Conservation (phyloP, 2,113 vertebrate genomes). For the Pollimyrus isidori region DNA sequence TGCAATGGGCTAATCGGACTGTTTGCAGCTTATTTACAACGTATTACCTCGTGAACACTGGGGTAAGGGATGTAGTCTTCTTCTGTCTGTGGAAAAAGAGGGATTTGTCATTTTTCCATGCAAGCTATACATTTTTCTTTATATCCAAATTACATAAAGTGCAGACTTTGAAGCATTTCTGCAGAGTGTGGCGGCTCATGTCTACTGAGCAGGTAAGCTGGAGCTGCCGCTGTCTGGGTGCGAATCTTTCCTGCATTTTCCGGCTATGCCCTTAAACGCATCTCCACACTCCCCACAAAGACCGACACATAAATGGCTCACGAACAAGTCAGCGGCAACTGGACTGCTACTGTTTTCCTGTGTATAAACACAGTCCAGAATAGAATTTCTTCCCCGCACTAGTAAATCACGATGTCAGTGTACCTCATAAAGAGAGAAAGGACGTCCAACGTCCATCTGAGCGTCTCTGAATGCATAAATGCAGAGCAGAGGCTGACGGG, state of each 20-base stretch:
- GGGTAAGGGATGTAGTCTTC: slow-evolving; percentile 98
- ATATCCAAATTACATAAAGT: background rate
- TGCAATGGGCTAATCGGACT: background rate
- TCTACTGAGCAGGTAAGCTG: background rate
- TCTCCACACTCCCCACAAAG: background rate
- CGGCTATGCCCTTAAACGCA: background rate
- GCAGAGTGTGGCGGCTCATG: background rate
- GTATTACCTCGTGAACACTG: slow-evolving; percentile 87
- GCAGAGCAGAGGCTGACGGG: background rate
- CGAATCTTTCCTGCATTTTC: background rate
- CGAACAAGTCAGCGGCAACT: background rate
- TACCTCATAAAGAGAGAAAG: background rate
- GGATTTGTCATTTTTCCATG: background rate
- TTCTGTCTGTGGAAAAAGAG: slow-evolving; percentile 63
- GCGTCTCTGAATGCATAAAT: background rate
- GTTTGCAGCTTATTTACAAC: background rate
- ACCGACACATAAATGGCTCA: background rate
- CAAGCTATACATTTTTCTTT: background rate
- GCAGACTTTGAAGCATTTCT: background rate
- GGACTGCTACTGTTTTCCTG: background rate
- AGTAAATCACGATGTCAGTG: background rate
- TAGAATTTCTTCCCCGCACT: background rate
- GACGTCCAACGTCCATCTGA: background rate
- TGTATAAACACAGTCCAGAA: background rate
- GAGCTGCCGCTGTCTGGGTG: background rate